A percentile compares a stretch with the other conserved stretches of the same genome.
Evolutionary conservation across 2,113 vertebrate species (phyloP).

Genomic region (Gavia stellata): DNA sequence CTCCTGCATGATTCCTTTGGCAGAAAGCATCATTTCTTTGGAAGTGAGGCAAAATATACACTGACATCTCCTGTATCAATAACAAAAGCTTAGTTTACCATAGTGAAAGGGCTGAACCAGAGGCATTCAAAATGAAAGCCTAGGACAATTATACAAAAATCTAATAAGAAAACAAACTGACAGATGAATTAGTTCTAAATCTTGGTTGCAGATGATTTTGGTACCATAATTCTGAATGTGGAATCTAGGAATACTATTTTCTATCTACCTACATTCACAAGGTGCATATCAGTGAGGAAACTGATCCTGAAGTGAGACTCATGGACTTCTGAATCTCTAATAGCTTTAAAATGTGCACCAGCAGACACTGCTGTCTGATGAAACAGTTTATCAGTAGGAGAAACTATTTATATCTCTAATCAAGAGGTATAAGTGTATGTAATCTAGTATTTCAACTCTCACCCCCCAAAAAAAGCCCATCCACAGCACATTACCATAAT

Average conservation of each 20-base stretch:
- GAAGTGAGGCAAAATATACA: neutral
- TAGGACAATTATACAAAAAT: neutral
- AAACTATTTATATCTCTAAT: constrained; percentile 49
- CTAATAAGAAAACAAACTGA: neutral
- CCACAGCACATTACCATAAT: constrained; percentile 37
- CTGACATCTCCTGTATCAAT: neutral
- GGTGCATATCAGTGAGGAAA: neutral
- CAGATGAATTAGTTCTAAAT: neutral
- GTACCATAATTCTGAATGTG: neutral
- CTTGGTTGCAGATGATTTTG: neutral
- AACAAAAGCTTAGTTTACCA: neutral
- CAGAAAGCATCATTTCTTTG: neutral
- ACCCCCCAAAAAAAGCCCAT: neutral
- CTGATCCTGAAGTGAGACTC: neutral
- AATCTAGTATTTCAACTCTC: constrained; percentile 3
- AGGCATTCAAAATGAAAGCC: neutral
- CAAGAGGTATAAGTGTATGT: constrained; percentile 34
- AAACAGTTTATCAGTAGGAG: constrained; percentile 36
- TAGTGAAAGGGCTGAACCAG: neutral
- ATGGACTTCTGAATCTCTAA: neutral
- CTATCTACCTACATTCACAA: neutral
- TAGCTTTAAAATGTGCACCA: neutral
- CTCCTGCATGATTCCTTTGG: neutral
- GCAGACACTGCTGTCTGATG: constrained; percentile 13
- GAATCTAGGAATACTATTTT: neutral